Conservation (phyloP, 2,888 invertebrate species). For the Hirtodrosophila confusa region DNA sequence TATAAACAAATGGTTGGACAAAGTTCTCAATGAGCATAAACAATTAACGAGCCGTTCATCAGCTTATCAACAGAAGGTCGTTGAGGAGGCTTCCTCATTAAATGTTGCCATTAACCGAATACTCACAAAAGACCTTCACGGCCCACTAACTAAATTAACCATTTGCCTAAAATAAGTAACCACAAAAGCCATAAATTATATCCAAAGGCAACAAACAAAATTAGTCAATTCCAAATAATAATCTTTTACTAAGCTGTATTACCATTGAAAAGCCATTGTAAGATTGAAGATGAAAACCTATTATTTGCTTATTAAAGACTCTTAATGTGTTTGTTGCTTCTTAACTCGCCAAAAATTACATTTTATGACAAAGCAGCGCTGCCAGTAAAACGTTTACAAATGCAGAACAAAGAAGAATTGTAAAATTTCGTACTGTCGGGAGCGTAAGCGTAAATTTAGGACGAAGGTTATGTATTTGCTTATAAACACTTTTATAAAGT, state of each 20-base stretch:
- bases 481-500: too few species aligned
- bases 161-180: constrained; percentile 31
- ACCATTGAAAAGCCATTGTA: constrained; percentile 7
- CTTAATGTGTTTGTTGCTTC: too few species aligned
- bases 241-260: background rate
- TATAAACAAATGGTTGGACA: constrained; percentile 27
- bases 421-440: too few species aligned
- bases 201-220: background rate
- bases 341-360: too few species aligned
- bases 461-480: too few species aligned
- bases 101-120: constrained; percentile 40
- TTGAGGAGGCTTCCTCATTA: constrained; percentile 44
- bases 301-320: too few species aligned
- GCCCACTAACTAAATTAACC: constrained; percentile 43
- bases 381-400: too few species aligned
- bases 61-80: constrained; percentile 49
- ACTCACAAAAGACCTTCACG: constrained; percentile 37
- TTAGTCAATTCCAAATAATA: background rate
- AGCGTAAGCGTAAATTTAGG: too few species aligned
- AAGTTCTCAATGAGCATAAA: constrained; percentile 33
- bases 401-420: too few species aligned
- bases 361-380: too few species aligned
- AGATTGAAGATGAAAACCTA: too few species aligned
- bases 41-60: constrained; percentile 48
- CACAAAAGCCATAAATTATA: constrained; percentile 21